Percentiles rank a stretch among this genome's conserved stretches.
Evolutionary conservation across 2,797 vertebrate genomes (phyloP).

Genomic region (Eleutherodactylus coqui): DNA sequence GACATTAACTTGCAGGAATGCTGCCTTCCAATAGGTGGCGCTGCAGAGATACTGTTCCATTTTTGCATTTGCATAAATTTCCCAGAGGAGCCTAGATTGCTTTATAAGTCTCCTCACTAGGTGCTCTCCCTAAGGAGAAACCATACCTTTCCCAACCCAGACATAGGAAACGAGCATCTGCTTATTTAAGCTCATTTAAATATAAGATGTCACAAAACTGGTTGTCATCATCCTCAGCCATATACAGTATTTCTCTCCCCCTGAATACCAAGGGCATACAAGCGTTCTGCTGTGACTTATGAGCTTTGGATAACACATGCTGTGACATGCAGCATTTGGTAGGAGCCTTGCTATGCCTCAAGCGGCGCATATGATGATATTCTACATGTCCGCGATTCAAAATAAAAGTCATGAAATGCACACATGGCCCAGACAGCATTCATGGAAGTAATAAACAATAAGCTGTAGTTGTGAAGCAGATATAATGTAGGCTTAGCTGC

Average conservation of each 20-base stretch:
- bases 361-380: slow-evolving; percentile 13
- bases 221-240: too few relatives aligned
- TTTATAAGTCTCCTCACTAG: too few relatives aligned
- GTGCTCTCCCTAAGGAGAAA: too few relatives aligned
- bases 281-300: slow-evolving; percentile 14
- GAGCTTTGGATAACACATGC: background rate
- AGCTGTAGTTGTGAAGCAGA: slow-evolving; percentile 32
- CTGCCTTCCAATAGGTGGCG: too few relatives aligned
- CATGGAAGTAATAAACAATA: slow-evolving; percentile 52
- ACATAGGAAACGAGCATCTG: background rate
- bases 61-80: too few relatives aligned
- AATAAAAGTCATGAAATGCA: slow-evolving; percentile 48
- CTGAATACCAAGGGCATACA: background rate
- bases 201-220: background rate
- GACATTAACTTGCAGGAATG: too few relatives aligned
- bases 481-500: slow-evolving; percentile 18
- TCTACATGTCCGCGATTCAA: slow-evolving; percentile 2
- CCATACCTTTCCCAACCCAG: too few relatives aligned
- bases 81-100: too few relatives aligned
- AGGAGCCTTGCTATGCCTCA: background rate
- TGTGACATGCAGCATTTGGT: slow-evolving; percentile 46
- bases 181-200: background rate
- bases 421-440: slow-evolving; percentile 46
- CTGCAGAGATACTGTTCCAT: too few relatives aligned
- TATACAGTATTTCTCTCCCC: background rate